A percentile compares a stretch with the other conserved stretches of the same genome.
Evolutionary conservation across 2,113 vertebrate genomes (phyloP).

Genomic region (Actinemys pallida): DNA sequence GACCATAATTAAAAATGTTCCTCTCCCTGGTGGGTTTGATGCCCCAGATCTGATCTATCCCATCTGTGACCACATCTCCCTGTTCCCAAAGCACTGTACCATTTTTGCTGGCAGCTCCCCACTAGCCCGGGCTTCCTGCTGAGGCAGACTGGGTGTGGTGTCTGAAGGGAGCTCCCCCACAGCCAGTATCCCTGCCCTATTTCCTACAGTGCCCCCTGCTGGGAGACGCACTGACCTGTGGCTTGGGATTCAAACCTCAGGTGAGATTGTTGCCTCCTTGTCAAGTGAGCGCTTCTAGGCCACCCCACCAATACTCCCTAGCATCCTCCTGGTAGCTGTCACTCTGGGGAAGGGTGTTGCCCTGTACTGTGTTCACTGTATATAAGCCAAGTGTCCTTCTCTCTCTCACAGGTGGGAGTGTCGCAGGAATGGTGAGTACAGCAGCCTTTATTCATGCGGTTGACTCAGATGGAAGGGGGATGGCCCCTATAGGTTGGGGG

Average conservation of each 20-base stretch:
- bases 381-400: neutral
- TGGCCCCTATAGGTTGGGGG: neutral
- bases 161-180: neutral
- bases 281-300: neutral
- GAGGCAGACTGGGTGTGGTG: neutral
- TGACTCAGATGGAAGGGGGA: neutral
- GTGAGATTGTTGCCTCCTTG: neutral
- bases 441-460: neutral
- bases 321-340: neutral
- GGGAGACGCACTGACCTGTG: neutral
- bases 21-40: neutral
- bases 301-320: neutral
- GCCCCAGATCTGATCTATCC: neutral
- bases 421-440: slow-evolving; percentile 84
- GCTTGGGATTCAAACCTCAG: neutral
- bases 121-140: neutral
- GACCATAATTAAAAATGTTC: neutral
- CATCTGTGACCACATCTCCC: too few species aligned
- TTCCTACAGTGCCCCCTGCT: neutral
- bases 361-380: neutral
- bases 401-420: slow-evolving; percentile 82
- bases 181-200: neutral
- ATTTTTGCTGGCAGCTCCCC: neutral
- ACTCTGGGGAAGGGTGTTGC: neutral
- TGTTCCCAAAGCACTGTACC: neutral